phyloP scores from a whole-genome alignment of 2,888 invertebrate genomes.

The Mesodorylaimus sp. region DNA sequence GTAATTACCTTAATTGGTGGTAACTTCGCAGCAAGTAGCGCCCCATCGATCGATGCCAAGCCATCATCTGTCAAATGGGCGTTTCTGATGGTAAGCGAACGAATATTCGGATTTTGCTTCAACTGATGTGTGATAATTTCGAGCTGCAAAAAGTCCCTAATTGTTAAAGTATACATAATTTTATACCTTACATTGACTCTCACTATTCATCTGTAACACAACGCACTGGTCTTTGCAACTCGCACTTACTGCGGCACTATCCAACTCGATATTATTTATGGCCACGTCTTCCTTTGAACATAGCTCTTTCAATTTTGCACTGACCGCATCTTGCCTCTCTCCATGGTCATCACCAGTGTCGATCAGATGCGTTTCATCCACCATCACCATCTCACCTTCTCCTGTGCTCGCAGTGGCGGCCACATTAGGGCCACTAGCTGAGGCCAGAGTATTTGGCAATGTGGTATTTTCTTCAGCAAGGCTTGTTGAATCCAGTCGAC shows the following conservation, averaged over 20 bases:
- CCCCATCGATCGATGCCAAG: background rate
- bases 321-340: background rate
- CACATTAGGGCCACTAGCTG: too few relatives aligned
- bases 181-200: too few relatives aligned
- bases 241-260: background rate
- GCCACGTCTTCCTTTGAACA: background rate
- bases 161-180: background rate
- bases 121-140: background rate
- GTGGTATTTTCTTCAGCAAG: too few relatives aligned
- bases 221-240: background rate
- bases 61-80: background rate
- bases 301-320: background rate
- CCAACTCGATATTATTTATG: background rate
- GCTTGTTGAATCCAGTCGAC: too few relatives aligned
- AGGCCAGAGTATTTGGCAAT: too few relatives aligned
- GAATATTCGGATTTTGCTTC: background rate
- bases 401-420: too few relatives aligned
- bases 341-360: too few relatives aligned
- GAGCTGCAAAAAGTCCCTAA: background rate
- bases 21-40: too few relatives aligned
- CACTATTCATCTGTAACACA: too few relatives aligned
- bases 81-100: background rate
- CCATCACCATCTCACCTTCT: too few relatives aligned
- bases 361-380: too few relatives aligned
- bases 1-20: too few relatives aligned